Conservation (phyloP, 2,888 invertebrate species). For the Mellilla xanthometata region DNA sequence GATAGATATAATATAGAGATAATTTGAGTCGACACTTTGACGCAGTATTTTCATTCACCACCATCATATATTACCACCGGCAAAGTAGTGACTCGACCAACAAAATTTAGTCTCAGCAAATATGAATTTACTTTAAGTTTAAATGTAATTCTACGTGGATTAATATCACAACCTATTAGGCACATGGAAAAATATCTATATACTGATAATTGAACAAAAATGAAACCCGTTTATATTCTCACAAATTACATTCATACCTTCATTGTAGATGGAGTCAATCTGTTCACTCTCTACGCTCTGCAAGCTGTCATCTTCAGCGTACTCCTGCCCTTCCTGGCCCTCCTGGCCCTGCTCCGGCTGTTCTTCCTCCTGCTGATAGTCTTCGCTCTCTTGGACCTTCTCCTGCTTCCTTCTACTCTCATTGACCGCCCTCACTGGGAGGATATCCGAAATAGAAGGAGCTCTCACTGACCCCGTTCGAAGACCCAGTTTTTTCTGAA, state of each 20-base stretch:
- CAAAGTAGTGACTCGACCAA: too few species aligned
- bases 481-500: conserved; percentile 87
- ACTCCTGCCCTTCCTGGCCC: conserved; percentile 45
- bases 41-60: too few species aligned
- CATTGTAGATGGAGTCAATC: conserved; percentile 82
- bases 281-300: conserved; percentile 89
- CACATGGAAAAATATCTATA: too few species aligned
- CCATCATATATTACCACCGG: too few species aligned
- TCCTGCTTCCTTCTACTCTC: conserved; percentile 36
- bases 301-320: conserved; percentile 75
- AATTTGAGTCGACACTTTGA: too few species aligned
- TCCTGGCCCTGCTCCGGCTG: conserved; percentile 39
- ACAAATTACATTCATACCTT: conserved; percentile 10
- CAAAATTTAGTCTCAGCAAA: too few species aligned
- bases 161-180: too few species aligned
- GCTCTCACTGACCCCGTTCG: conserved; percentile 68
- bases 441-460: conserved; percentile 86
- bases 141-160: too few species aligned
- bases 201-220: too few species aligned
- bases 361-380: conserved; percentile 24
- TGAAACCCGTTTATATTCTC: too few species aligned
- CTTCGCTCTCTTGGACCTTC: conserved; percentile 31
- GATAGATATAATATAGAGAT: too few species aligned
- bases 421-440: conserved; percentile 71
- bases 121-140: too few species aligned